Conservation (phyloP, 2,888 invertebrate genomes). For the Ophraella communa region DNA sequence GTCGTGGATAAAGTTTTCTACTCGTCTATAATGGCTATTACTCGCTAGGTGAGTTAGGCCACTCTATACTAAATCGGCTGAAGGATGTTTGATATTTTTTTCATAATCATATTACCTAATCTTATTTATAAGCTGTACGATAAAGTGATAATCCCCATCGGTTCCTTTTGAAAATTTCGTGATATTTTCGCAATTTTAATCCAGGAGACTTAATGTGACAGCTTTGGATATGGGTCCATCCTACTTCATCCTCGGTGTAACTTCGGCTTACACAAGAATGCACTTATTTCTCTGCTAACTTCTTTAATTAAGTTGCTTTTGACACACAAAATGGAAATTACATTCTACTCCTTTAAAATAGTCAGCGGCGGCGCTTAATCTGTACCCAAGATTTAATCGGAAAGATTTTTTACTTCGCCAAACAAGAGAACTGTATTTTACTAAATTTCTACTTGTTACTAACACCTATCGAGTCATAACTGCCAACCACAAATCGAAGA, state of each 20-base stretch:
- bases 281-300: conserved; percentile 58
- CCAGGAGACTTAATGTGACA: conserved; percentile 49
- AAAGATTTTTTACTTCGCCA: background rate
- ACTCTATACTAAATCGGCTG: too few relatives aligned
- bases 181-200: conserved; percentile 41
- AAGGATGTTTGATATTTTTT: too few relatives aligned
- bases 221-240: conserved; percentile 47
- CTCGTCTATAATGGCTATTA: too few relatives aligned
- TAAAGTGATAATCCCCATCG: background rate
- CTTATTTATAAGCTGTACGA: background rate
- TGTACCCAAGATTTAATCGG: background rate
- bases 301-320: conserved; percentile 59
- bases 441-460: too few relatives aligned
- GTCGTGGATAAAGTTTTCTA: too few relatives aligned
- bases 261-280: conserved; percentile 58
- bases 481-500: too few relatives aligned
- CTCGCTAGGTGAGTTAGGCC: too few relatives aligned
- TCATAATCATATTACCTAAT: background rate
- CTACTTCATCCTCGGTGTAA: conserved; percentile 49
- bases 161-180: conserved; percentile 19
- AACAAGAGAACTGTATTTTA: background rate
- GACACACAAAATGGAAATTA: conserved; percentile 57
- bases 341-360: conserved; percentile 50
- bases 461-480: too few relatives aligned
- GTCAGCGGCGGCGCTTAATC: conserved; percentile 21